These are phyloP conservation scores for Dolomedes plantarius DNA, from an alignment of 2,888 invertebrate species.

Conservation along the genomic window DNA sequence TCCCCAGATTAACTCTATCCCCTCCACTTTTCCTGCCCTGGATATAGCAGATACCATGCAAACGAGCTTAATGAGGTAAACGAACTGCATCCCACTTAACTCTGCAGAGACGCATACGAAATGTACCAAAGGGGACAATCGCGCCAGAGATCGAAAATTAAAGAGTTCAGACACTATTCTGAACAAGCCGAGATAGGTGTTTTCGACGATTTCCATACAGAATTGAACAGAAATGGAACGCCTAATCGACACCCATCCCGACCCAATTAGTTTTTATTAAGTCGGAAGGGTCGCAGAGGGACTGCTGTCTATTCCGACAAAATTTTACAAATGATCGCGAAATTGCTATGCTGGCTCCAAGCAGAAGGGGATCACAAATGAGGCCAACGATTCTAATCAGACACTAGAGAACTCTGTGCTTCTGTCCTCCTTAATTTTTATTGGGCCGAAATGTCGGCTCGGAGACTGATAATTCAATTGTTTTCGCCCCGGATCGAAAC, in stretches of 20 bases:
- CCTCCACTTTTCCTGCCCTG: too few relatives aligned
- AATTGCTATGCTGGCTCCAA: neutral
- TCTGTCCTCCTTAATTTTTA: neutral
- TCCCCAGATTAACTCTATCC: too few relatives aligned
- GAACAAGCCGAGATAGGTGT: neutral
- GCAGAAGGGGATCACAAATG: neutral
- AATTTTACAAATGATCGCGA: neutral
- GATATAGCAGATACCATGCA: too few relatives aligned
- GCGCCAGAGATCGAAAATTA: too few relatives aligned
- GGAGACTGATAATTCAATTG: neutral
- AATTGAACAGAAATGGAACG: neutral
- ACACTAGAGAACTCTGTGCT: neutral
- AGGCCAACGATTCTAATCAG: neutral
- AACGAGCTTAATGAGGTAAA: too few relatives aligned
- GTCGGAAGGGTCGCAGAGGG: neutral
- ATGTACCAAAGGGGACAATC: neutral
- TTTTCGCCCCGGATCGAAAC: neutral
- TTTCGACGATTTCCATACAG: neutral
- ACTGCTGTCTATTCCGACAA: neutral
- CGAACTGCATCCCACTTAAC: neutral
- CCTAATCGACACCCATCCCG: neutral
- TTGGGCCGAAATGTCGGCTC: neutral
- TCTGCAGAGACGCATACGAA: neutral
- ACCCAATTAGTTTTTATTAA: conserved; percentile 4
- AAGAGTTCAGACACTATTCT: neutral